phyloP scores from a whole-genome alignment of 2,888 invertebrate genomes.

The Drosophila mayaguana region DNA sequence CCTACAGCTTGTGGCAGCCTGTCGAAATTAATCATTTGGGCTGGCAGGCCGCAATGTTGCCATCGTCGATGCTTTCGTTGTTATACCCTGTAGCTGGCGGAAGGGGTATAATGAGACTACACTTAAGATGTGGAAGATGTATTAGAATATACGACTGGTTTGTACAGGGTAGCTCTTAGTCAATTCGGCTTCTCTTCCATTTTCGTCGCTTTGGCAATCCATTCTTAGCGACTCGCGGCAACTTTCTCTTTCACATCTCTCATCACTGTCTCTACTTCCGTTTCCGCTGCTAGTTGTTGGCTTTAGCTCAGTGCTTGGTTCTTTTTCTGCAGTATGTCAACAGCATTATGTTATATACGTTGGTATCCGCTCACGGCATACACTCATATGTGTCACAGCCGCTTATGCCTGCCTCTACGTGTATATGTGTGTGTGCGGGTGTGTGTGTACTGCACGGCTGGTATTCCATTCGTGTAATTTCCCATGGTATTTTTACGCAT shows the following conservation, averaged over 20 bases:
- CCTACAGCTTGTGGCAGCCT: conserved; percentile 72
- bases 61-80: conserved; percentile 4
- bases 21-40: conserved; percentile 78
- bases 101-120: not conserved
- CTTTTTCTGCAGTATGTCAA: conserved; percentile 62
- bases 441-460: conserved; percentile 32
- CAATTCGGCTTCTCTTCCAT: not conserved
- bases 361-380: conserved; percentile 10
- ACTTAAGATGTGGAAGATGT: too few relatives aligned
- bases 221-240: conserved; percentile 38
- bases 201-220: conserved; percentile 55
- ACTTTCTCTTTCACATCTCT: conserved; percentile 33
- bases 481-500: conserved; percentile 70
- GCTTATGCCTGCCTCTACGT: conserved; percentile 3
- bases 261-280: conserved; percentile 67
- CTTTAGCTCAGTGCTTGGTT: conserved; percentile 37
- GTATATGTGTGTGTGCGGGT: conserved; percentile 16
- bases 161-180: conserved; percentile 10
- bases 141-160: too few relatives aligned
- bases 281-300: conserved; percentile 75
- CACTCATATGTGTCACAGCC: conserved; percentile 18
- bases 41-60: conserved; percentile 61
- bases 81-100: not conserved
- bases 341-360: conserved; percentile 60
- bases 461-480: conserved; percentile 79